Conservation (phyloP, 2,797 vertebrate genomes). For the Buceros bicornis region DNA sequence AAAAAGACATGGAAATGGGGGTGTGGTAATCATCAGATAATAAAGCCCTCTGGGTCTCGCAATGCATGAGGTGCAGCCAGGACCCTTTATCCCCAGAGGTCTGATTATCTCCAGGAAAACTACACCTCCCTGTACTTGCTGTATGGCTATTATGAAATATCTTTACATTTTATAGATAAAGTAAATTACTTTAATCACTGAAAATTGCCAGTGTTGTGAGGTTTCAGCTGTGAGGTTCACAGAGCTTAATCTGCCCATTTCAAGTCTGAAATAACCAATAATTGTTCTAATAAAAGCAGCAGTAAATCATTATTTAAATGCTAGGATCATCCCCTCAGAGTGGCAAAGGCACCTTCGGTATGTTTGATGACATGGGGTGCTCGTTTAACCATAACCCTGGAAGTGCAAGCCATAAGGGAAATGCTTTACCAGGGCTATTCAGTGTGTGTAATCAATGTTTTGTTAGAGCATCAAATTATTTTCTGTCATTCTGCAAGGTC, state of each 20-base stretch:
- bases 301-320: constrained; percentile 78
- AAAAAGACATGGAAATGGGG: constrained; percentile 80
- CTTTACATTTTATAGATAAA: constrained; percentile 76
- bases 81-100: constrained; percentile 78
- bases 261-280: constrained; percentile 78
- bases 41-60: constrained; percentile 79
- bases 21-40: constrained; percentile 83
- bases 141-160: constrained; percentile 73
- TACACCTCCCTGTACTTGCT: constrained; percentile 74
- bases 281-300: constrained; percentile 79
- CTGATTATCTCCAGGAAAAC: constrained; percentile 83
- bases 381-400: constrained; percentile 44
- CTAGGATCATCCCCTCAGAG: constrained; percentile 66
- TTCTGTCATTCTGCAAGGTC: constrained; percentile 43
- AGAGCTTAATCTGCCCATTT: constrained; percentile 60
- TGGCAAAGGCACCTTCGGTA: constrained; percentile 59
- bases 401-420: constrained; percentile 39
- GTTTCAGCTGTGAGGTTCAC: constrained; percentile 67
- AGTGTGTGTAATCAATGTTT: constrained; percentile 44
- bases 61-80: constrained; percentile 75
- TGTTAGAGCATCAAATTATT: constrained; percentile 42
- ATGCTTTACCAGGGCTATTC: constrained; percentile 24
- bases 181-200: constrained; percentile 73
- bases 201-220: constrained; percentile 66
- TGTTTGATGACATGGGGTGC: constrained; percentile 66